Percentiles rank a stretch among this genome's conserved stretches.
Conservation (phyloP, 2,113 vertebrate species). For the Cyrtonyx montezumae region DNA sequence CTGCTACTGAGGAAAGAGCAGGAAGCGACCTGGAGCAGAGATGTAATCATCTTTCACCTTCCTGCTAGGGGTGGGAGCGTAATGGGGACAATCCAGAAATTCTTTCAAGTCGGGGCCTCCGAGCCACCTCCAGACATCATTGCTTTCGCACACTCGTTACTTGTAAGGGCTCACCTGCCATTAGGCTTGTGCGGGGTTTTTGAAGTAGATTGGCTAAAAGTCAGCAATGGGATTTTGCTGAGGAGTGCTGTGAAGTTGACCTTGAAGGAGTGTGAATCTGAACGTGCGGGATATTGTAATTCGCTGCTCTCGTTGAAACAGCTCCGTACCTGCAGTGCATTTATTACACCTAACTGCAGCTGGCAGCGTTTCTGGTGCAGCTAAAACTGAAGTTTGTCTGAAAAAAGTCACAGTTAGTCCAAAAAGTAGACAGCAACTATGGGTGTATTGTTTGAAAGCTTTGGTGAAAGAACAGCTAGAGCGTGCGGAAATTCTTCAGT, state of each 20-base stretch:
- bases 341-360: background rate
- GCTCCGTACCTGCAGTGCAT: background rate
- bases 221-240: background rate
- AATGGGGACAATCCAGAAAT: background rate
- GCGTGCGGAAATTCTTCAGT: background rate
- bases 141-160: conserved; percentile 21
- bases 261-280: background rate
- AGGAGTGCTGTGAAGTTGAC: background rate
- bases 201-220: conserved; percentile 54
- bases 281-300: background rate
- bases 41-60: conserved; percentile 79
- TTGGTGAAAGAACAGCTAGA: background rate
- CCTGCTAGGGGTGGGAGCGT: conserved; percentile 34
- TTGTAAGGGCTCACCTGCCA: conserved; percentile 1
- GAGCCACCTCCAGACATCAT: conserved; percentile 13
- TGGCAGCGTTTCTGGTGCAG: background rate
- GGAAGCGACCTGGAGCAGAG: conserved; percentile 56
- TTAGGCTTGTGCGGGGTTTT: background rate
- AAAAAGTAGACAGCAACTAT: background rate
- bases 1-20: conserved; percentile 62
- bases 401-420: background rate
- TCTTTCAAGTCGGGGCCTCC: conserved; percentile 32
- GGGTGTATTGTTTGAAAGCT: background rate
- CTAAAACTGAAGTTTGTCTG: background rate
- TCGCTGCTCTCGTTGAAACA: background rate